These are phyloP conservation scores for Apamea anceps DNA, from an alignment of 2,888 invertebrate genomes.

Conservation along the genomic window DNA sequence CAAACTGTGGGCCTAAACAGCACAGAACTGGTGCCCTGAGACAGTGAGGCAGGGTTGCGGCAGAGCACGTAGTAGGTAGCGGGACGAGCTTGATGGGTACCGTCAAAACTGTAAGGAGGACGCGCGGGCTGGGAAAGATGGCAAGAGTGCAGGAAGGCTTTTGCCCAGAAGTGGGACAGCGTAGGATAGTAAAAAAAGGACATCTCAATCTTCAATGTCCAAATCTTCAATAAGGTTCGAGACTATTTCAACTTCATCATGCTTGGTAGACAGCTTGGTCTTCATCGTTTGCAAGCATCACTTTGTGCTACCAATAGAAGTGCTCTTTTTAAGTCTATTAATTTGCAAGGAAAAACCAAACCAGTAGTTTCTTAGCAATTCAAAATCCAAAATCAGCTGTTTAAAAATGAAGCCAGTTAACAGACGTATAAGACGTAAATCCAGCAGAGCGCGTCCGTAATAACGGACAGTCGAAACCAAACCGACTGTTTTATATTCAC, in stretches of 20 bases:
- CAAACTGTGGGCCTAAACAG: too few relatives aligned
- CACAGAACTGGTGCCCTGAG: too few relatives aligned
- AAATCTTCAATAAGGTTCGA: background rate
- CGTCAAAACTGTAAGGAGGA: too few relatives aligned
- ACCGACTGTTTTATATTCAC: conserved; percentile 65
- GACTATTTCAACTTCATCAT: background rate
- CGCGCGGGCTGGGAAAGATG: too few relatives aligned
- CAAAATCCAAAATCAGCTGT: conserved; percentile 48
- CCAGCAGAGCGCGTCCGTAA: conserved; percentile 61
- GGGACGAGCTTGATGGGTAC: too few relatives aligned
- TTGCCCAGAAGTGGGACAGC: too few relatives aligned
- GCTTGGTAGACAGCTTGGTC: background rate
- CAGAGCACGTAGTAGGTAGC: too few relatives aligned
- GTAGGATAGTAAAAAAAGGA: too few relatives aligned
- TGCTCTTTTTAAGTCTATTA: background rate
- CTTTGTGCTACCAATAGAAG: background rate
- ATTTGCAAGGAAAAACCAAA: background rate
- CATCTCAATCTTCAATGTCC: too few relatives aligned
- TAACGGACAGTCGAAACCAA: conserved; percentile 66
- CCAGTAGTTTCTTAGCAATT: conserved; percentile 2
- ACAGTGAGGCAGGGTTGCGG: too few relatives aligned
- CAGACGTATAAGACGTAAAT: conserved; percentile 43
- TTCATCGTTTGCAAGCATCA: background rate
- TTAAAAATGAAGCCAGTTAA: conserved; percentile 33
- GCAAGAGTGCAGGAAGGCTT: too few relatives aligned